Conservation (phyloP, 2,888 invertebrate species). For the Petrophora chlorosata region DNA sequence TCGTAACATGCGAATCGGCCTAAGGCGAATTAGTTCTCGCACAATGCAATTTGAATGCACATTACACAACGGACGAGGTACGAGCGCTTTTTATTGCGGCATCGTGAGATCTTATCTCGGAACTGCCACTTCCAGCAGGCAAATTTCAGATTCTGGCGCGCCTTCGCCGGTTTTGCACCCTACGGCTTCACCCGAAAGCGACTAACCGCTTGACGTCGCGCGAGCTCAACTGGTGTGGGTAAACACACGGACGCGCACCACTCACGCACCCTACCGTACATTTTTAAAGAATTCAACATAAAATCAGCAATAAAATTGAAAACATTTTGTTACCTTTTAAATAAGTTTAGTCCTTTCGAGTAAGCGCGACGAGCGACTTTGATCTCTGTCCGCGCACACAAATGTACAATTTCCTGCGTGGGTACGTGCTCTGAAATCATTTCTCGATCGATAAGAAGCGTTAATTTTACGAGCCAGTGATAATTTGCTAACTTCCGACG, state of each 20-base stretch:
- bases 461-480: conserved; percentile 84
- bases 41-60: conserved; percentile 84
- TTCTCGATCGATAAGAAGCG: conserved; percentile 81
- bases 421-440: conserved; percentile 65
- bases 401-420: conserved; percentile 62
- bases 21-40: conserved; percentile 84
- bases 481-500: conserved; percentile 84
- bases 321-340: conserved; percentile 84
- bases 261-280: conserved; percentile 69
- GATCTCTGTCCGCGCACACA: conserved; percentile 55
- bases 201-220: conserved; percentile 50
- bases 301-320: conserved; percentile 83
- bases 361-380: conserved; percentile 56
- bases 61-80: conserved; percentile 83
- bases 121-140: conserved; percentile 84
- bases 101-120: conserved; percentile 83
- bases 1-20: conserved; percentile 82
- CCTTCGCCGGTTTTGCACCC: conserved; percentile 59
- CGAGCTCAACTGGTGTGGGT: conserved; percentile 59
- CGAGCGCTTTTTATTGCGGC: conserved; percentile 83
- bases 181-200: conserved; percentile 56
- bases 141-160: conserved; percentile 76
- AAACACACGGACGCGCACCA: conserved; percentile 56
- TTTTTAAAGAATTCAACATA: conserved; percentile 81
- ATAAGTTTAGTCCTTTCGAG: conserved; percentile 70